Percentiles rank a stretch among this genome's conserved stretches.
Evolutionary conservation across 2,797 vertebrate species (phyloP).

Genomic region (Phylloscopus collybita): DNA sequence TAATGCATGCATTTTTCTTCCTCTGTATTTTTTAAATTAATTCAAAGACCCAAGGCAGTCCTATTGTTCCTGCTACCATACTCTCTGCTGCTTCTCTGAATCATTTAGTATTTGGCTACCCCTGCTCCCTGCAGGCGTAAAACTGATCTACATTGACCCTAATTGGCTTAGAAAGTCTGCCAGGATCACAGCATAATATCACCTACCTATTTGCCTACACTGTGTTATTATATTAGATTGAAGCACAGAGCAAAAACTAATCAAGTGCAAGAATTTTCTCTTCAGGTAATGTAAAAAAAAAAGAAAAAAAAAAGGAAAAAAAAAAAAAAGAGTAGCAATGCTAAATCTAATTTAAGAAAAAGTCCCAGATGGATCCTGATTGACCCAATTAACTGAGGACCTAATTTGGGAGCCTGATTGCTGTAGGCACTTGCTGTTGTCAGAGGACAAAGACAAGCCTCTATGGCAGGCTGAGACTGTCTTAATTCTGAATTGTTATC

Average conservation of each 20-base stretch:
- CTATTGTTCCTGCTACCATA: neutral
- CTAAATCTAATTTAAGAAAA: slow-evolving; percentile 33
- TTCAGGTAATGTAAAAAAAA: neutral
- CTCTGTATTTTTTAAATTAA: neutral
- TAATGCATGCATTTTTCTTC: neutral
- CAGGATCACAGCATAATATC: neutral
- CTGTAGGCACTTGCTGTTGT: neutral
- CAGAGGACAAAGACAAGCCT: neutral
- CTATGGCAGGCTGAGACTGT: neutral
- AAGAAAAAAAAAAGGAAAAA: neutral
- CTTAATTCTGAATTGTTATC: neutral
- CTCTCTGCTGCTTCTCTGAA: neutral
- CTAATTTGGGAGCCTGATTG: slow-evolving; percentile 1
- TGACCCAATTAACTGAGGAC: slow-evolving; percentile 48
- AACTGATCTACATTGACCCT: slow-evolving; percentile 7
- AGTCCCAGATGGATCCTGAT: neutral
- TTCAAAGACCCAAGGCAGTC: neutral
- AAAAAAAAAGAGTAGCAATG: neutral
- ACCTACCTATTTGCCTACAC: slow-evolving; percentile 12
- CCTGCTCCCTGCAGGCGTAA: neutral
- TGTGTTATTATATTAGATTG: neutral
- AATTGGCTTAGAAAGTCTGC: slow-evolving; percentile 27
- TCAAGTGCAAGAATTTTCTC: neutral
- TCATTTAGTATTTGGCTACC: neutral
- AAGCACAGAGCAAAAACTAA: neutral